These are phyloP conservation scores for Eupithecia inturbata DNA, from an alignment of 2,888 invertebrate species.

Conservation along the genomic window DNA sequence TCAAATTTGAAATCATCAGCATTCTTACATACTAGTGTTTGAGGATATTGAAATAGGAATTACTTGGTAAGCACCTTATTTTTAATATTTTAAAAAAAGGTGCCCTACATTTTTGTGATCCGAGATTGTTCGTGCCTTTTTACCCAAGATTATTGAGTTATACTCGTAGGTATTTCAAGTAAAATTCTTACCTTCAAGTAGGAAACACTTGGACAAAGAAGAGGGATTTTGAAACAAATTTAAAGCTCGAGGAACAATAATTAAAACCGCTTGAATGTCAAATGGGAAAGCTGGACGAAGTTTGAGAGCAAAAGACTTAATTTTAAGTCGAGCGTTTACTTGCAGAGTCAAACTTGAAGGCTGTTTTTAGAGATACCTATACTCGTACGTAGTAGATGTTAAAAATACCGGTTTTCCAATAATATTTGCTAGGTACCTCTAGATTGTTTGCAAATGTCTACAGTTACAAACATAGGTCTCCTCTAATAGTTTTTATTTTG, in stretches of 20 bases:
- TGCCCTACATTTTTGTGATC: not conserved
- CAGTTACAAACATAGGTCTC: too few species aligned
- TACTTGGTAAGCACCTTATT: not conserved
- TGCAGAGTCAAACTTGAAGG: slow-evolving; percentile 48
- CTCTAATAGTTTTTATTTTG: too few species aligned
- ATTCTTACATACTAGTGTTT: too few species aligned
- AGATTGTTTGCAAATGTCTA: too few species aligned
- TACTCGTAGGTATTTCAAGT: slow-evolving; percentile 49
- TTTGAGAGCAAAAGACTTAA: slow-evolving; percentile 65
- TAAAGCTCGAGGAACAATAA: slow-evolving; percentile 71
- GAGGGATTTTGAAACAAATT: slow-evolving; percentile 64
- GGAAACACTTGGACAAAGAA: slow-evolving; percentile 57
- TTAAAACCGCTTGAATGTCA: slow-evolving; percentile 72
- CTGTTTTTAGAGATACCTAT: slow-evolving; percentile 29
- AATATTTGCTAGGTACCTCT: not conserved
- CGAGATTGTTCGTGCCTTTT: not conserved
- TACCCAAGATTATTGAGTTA: not conserved
- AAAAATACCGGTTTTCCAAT: not conserved
- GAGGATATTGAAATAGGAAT: not conserved
- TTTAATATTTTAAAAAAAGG: not conserved
- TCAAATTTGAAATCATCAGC: not conserved
- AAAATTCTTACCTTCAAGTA: slow-evolving; percentile 54
- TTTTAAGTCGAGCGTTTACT: slow-evolving; percentile 59
- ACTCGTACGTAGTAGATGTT: not conserved
- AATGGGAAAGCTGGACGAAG: slow-evolving; percentile 68